Conservation (phyloP, 2,888 invertebrate genomes). For the Rhagonycha fulva region DNA sequence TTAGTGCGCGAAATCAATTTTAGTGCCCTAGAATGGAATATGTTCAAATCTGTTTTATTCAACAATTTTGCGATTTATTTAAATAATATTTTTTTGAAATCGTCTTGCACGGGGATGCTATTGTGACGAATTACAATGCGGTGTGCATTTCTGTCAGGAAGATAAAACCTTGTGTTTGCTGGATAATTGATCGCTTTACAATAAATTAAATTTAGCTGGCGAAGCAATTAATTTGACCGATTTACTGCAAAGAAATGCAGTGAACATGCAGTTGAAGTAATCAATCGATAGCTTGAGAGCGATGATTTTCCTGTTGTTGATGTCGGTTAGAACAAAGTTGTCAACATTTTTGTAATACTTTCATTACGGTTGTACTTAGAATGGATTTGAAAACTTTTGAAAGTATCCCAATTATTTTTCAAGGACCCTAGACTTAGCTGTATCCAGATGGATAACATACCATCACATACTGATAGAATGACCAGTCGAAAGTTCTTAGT, state of each 20-base stretch:
- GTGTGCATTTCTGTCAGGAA: neutral
- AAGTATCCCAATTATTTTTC: too few relatives aligned
- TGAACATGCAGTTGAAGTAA: neutral
- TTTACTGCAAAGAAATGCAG: too few relatives aligned
- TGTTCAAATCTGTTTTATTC: too few relatives aligned
- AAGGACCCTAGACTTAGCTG: too few relatives aligned
- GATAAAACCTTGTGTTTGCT: neutral
- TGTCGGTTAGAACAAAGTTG: neutral
- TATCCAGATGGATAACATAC: neutral
- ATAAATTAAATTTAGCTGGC: neutral
- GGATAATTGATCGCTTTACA: neutral
- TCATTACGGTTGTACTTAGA: too few relatives aligned
- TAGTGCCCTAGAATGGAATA: too few relatives aligned
- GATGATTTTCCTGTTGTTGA: neutral
- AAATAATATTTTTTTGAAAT: too few relatives aligned
- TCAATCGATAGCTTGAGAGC: neutral
- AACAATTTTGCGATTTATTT: too few relatives aligned
- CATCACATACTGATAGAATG: neutral
- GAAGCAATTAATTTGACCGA: neutral
- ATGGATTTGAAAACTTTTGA: too few relatives aligned
- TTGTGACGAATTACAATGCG: neutral
- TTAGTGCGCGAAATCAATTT: too few relatives aligned
- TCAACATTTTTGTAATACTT: neutral
- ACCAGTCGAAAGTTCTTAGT: neutral
- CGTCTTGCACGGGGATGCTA: neutral